Evolutionary conservation across 30 jellyfish, hydroid and myxozoan species (phyloP).

Genomic region (Chrysaora quinquecirrha): DNA sequence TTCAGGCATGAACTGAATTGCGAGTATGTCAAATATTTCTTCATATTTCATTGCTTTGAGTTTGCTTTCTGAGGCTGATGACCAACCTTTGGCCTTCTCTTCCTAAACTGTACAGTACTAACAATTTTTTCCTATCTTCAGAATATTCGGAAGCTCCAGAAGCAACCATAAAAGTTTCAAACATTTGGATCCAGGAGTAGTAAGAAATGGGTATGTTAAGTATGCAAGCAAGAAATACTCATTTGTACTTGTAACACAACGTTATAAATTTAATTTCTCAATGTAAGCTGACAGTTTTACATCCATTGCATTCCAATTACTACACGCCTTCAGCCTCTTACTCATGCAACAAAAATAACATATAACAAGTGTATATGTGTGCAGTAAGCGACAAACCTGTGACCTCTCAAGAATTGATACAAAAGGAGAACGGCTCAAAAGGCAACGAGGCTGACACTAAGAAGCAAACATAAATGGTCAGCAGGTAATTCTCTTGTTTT

Average conservation of each 20-base stretch:
- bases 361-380: too few relatives aligned
- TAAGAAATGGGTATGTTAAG: conserved; percentile 18
- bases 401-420: too few relatives aligned
- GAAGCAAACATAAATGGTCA: too few relatives aligned
- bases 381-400: too few relatives aligned
- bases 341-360: not conserved
- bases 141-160: conserved; percentile 34
- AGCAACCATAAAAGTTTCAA: conserved; percentile 32
- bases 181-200: conserved; percentile 35
- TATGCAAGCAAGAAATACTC: not conserved
- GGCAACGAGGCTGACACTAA: too few relatives aligned
- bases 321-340: not conserved
- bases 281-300: not conserved
- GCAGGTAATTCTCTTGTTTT: too few relatives aligned
- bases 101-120: conserved; percentile 30
- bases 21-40: conserved; percentile 24
- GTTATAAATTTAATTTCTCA: not conserved
- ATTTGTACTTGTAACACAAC: not conserved
- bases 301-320: not conserved
- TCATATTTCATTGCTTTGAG: conserved; percentile 23
- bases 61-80: conserved; percentile 16
- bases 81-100: conserved; percentile 39
- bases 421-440: too few relatives aligned
- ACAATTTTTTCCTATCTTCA: conserved; percentile 20
- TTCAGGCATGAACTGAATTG: conserved; percentile 30